phyloP scores from a whole-genome alignment of 2,888 invertebrate species.

The Drosophila melanosoma region DNA sequence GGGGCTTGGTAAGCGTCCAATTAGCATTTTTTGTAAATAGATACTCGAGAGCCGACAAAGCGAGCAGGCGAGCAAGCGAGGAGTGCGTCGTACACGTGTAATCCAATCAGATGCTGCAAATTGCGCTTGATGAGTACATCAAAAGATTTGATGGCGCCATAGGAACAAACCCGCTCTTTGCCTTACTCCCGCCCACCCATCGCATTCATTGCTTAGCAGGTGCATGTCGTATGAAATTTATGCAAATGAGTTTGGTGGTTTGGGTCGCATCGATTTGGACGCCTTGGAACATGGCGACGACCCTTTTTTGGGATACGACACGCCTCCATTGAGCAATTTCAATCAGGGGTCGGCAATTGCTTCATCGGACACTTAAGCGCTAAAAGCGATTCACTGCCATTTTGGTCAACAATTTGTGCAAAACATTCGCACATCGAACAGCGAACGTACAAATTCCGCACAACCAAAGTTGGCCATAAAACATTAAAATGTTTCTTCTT shows the following conservation, averaged over 20 bases:
- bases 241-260: slow-evolving; percentile 51
- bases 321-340: slow-evolving; percentile 54
- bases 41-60: slow-evolving; percentile 32
- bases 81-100: slow-evolving; percentile 45
- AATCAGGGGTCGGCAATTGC: slow-evolving; percentile 64
- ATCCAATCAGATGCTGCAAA: slow-evolving; percentile 63
- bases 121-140: slow-evolving; percentile 62
- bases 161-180: slow-evolving; percentile 18
- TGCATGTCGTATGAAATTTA: slow-evolving; percentile 53
- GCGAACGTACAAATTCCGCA: slow-evolving; percentile 47
- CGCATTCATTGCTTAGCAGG: slow-evolving; percentile 28
- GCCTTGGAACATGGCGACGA: slow-evolving; percentile 43
- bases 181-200: background rate
- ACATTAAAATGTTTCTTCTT: slow-evolving; percentile 43
- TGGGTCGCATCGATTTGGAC: slow-evolving; percentile 51
- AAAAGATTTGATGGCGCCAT: slow-evolving; percentile 58
- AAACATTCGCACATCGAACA: slow-evolving; percentile 20
- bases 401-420: slow-evolving; percentile 68
- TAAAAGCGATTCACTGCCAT: slow-evolving; percentile 53
- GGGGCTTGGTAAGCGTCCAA: slow-evolving; percentile 38
- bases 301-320: slow-evolving; percentile 49
- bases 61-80: slow-evolving; percentile 5
- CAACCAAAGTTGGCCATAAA: slow-evolving; percentile 64
- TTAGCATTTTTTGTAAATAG: slow-evolving; percentile 61
- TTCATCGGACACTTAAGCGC: slow-evolving; percentile 53